Evolutionary conservation across 2,113 vertebrate genomes (phyloP).

Genomic region (Hippocampus zosterae): DNA sequence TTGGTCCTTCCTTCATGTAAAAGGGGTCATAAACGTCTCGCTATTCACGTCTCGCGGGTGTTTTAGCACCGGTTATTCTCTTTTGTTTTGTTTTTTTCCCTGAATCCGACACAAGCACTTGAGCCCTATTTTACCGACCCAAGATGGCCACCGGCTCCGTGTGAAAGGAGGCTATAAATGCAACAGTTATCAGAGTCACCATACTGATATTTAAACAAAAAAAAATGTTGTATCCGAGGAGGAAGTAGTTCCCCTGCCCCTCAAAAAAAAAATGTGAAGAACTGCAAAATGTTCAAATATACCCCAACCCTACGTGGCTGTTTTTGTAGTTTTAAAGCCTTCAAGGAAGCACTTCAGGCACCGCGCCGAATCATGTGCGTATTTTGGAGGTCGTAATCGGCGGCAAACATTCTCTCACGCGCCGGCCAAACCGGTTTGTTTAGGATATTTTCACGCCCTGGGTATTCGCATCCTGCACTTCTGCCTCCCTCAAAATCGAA

Average conservation of each 20-base stretch:
- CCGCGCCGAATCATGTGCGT: not conserved
- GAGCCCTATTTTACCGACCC: not conserved
- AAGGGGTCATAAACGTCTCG: too few species aligned
- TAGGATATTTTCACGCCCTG: not conserved
- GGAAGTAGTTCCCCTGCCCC: slow-evolving; percentile 7
- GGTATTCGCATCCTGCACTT: not conserved
- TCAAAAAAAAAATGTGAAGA: not conserved
- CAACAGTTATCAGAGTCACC: slow-evolving; percentile 9
- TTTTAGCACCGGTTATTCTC: too few species aligned
- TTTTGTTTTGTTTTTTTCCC: not conserved
- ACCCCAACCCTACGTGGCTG: not conserved
- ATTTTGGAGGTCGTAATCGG: not conserved
- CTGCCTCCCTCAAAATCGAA: not conserved
- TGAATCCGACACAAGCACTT: not conserved
- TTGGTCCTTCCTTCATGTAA: too few species aligned
- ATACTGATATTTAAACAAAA: not conserved
- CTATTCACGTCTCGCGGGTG: too few species aligned
- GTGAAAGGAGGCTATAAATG: not conserved
- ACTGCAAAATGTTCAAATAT: not conserved
- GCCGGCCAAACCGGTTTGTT: not conserved
- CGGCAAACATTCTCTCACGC: not conserved
- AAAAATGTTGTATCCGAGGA: slow-evolving; percentile 39
- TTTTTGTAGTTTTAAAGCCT: not conserved
- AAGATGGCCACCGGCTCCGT: not conserved
- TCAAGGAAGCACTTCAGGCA: not conserved